phyloP scores from a whole-genome alignment of 2,113 vertebrate genomes.

The Myanophis thanlyinensis region DNA sequence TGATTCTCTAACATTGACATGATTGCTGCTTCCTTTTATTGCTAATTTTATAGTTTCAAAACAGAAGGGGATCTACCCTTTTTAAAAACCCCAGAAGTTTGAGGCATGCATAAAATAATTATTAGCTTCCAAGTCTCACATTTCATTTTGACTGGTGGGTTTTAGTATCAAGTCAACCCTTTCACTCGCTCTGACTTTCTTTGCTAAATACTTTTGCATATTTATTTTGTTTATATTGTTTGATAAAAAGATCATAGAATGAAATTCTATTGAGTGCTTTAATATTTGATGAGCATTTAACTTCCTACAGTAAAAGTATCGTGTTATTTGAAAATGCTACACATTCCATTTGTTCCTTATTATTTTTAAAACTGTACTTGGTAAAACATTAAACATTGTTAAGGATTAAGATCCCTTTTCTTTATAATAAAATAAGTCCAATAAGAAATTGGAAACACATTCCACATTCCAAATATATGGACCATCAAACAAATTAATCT shows the following conservation, averaged over 20 bases:
- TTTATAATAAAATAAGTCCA: background rate
- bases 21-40: background rate
- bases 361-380: background rate
- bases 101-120: background rate
- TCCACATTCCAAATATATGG: background rate
- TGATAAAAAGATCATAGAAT: background rate
- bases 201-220: background rate
- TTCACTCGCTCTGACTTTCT: background rate
- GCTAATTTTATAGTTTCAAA: background rate
- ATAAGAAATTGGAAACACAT: background rate
- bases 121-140: background rate
- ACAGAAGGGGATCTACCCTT: background rate
- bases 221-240: background rate
- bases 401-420: background rate
- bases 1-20: background rate
- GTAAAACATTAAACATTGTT: background rate
- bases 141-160: background rate
- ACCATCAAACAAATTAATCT: background rate
- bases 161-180: background rate
- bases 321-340: background rate
- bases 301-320: background rate
- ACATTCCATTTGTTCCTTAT: background rate
- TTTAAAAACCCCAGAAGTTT: background rate
- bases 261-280: background rate
- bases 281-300: background rate